Evolutionary conservation across 1,140 invertebrate species (phyloP), one percentile per base, ranked within the genome.

Genomic region (Aphaenogaster ashmeadi): DNA sequence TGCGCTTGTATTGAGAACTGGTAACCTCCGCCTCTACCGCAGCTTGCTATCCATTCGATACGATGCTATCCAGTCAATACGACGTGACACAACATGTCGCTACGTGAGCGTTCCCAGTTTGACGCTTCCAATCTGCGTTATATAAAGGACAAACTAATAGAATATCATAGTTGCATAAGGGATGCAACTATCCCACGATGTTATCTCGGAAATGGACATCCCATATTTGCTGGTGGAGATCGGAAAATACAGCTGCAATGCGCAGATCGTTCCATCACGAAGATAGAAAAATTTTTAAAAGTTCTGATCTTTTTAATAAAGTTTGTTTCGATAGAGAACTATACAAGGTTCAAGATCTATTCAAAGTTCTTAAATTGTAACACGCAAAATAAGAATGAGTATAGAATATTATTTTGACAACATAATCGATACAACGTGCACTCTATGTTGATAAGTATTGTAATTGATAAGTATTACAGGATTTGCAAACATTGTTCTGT

Each of bases 41-140:
- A 60, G 58, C 87, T 52, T n/a, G 85, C 77, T 93, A 92, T 92
- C 92, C 85, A 87, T 92, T 93, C 88, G 91, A 93, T 87, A 27
- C 27, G 27, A 27, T 27, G 27, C 27, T 27, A 27, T 27, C 27
- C 27, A 92, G 90, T 92, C 91, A 91, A 92, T 92, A 92, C 87
- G 87, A 92, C 89, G 88, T 92, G 91, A 85, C 87, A 90, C 89
- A 91, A 92, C 88, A 88, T 56, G 50, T 62, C 72, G 66, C 67
- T 91, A 91, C 90, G 91, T 90, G 86, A 62, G 27, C 80, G 77
- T 50, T 87, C 74, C 79, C 83, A 5, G 11, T 36, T 58, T 88
- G 89, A 84, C 81, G 85, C 54, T 77, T 44, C 13, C 62, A 50
- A 62, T 54, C 62, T 64, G 36, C 33, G 71, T 85, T 75, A 38